Percentiles rank a stretch among this genome's conserved stretches.
These are phyloP conservation scores for Thermophis baileyi DNA, from an alignment of 2,113 vertebrate genomes.

Conservation along the genomic window DNA sequence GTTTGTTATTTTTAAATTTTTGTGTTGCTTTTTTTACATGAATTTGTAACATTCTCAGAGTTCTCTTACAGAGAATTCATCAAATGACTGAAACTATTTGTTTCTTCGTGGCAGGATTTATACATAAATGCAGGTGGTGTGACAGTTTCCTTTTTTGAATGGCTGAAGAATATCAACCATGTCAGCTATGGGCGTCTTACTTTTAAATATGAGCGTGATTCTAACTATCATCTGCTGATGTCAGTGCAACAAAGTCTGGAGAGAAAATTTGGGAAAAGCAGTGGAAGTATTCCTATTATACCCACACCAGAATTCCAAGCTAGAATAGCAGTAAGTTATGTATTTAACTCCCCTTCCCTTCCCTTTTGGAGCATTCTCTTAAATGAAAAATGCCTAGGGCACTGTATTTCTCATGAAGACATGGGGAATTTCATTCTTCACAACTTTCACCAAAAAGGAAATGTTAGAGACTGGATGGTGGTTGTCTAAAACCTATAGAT, in stretches of 20 bases:
- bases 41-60: background rate
- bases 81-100: background rate
- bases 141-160: slow-evolving; percentile 22
- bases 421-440: background rate
- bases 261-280: slow-evolving; percentile 14
- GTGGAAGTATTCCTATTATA: slow-evolving; percentile 1
- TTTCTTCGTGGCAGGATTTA: slow-evolving; percentile 3
- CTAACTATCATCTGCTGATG: slow-evolving; percentile 26
- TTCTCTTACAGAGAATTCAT: background rate
- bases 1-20: background rate
- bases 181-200: slow-evolving; percentile 4
- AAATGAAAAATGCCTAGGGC: background rate
- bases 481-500: background rate
- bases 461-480: background rate
- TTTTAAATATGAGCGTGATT: slow-evolving; percentile 18
- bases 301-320: slow-evolving; percentile 6
- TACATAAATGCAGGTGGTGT: slow-evolving; percentile 38
- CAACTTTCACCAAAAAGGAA: background rate
- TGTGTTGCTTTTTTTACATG: background rate
- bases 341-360: background rate
- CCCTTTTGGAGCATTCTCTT: background rate
- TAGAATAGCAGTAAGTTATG: background rate
- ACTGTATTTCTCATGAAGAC: background rate
- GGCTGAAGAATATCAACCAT: slow-evolving; percentile 40
- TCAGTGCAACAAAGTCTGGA: slow-evolving; percentile 46